Conservation (phyloP, 2,888 invertebrate species). For the Sphaerophoria rueppellii region DNA sequence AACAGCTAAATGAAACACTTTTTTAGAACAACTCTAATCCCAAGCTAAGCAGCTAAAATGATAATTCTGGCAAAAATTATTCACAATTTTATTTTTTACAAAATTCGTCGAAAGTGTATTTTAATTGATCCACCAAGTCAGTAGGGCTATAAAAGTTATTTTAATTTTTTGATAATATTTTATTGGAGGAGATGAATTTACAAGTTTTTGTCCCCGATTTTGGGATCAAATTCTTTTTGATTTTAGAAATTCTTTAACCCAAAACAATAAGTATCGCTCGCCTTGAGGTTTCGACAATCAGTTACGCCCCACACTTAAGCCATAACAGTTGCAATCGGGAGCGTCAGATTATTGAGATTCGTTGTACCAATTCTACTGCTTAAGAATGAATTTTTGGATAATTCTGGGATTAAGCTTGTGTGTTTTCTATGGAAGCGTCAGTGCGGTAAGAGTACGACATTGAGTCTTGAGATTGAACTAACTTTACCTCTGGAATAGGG, state of each 20-base stretch:
- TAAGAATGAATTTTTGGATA: slow-evolving; percentile 64
- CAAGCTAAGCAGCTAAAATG: slow-evolving; percentile 15
- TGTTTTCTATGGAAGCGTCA: slow-evolving; percentile 39
- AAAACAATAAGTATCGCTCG: slow-evolving; percentile 57
- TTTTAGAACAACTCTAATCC: slow-evolving; percentile 34
- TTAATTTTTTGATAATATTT: slow-evolving; percentile 34
- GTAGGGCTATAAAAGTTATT: slow-evolving; percentile 55
- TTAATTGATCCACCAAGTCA: slow-evolving; percentile 33
- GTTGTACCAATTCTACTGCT: neutral
- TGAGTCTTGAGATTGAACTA: neutral
- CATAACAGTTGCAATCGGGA: slow-evolving; percentile 43
- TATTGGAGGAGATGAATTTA: neutral
- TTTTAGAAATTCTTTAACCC: slow-evolving; percentile 35
- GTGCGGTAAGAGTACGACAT: slow-evolving; percentile 44
- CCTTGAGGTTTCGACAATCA: slow-evolving; percentile 33
- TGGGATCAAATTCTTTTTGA: slow-evolving; percentile 18
- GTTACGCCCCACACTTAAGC: slow-evolving; percentile 39
- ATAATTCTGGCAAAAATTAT: slow-evolving; percentile 36
- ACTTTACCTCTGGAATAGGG: slow-evolving; percentile 17
- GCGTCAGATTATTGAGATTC: neutral
- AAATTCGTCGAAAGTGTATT: slow-evolving; percentile 16
- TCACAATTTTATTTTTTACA: slow-evolving; percentile 47
- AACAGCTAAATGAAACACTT: slow-evolving; percentile 54
- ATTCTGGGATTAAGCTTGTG: slow-evolving; percentile 50
- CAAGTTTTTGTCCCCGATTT: slow-evolving; percentile 31